Percentiles rank a stretch among this genome's conserved stretches.
Evolutionary conservation across 2,797 vertebrate genomes (phyloP).

Genomic region (Mionectes olivaceus): DNA sequence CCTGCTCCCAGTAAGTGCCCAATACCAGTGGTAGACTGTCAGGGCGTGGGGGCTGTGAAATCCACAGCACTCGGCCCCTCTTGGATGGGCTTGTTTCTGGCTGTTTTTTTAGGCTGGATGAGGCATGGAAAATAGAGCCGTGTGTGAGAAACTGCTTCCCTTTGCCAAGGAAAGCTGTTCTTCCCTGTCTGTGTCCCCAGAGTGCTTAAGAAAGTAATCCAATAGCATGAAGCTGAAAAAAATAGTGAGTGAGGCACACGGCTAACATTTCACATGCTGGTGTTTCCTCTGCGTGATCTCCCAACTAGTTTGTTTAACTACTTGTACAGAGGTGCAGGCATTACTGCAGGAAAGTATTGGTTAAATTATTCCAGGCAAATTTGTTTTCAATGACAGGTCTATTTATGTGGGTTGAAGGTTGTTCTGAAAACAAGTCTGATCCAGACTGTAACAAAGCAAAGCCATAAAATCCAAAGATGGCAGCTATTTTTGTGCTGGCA

Average conservation of each 20-base stretch:
- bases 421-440: conserved; percentile 3
- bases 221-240: conserved; percentile 14
- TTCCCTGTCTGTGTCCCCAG: background rate
- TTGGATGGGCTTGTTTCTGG: background rate
- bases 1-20: background rate
- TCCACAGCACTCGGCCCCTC: rapidly evolving
- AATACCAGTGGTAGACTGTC: background rate
- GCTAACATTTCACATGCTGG: background rate
- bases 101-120: conserved; percentile 20
- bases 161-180: conserved; percentile 57
- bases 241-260: background rate
- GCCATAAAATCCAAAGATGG: background rate
- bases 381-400: background rate
- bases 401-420: background rate
- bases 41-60: background rate
- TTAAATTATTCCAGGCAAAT: background rate
- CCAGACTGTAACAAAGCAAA: conserved; percentile 4
- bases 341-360: background rate
- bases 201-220: conserved; percentile 41
- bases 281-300: background rate
- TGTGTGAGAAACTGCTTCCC: conserved; percentile 29
- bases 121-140: background rate
- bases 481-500: conserved; percentile 20
- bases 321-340: background rate
- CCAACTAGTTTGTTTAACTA: background rate